These are phyloP conservation scores for Micromesistius poutassou DNA, from an alignment of 2,797 vertebrate species.

Conservation along the genomic window DNA sequence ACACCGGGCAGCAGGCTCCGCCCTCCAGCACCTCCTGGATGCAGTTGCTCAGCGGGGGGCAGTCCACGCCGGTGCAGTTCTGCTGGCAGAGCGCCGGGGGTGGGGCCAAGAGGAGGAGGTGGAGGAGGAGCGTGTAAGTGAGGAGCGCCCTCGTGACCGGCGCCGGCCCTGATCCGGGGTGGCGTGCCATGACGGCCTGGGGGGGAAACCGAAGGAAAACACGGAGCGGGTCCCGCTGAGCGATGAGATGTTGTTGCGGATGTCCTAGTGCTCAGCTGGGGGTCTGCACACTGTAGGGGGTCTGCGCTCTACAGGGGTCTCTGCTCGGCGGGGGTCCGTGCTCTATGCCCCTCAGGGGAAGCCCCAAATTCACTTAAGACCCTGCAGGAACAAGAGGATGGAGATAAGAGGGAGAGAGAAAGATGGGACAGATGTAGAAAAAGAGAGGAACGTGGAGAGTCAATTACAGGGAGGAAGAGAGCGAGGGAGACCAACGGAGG, in stretches of 20 bases:
- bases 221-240: background rate
- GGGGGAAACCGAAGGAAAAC: background rate
- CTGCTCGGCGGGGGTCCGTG: too few relatives aligned
- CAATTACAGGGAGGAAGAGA: background rate
- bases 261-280: background rate
- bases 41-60: conserved; percentile 81
- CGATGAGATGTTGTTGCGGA: background rate
- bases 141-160: background rate
- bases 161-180: conserved; percentile 18
- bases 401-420: conserved; percentile 3
- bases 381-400: conserved; percentile 11
- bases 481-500: background rate
- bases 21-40: conserved; percentile 83
- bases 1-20: conserved; percentile 81
- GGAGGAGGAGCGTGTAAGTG: conserved; percentile 51
- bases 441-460: background rate
- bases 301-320: background rate
- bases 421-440: background rate
- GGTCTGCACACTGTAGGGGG: too few relatives aligned
- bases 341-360: background rate
- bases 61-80: conserved; percentile 83
- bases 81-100: conserved; percentile 54
- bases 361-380: background rate
- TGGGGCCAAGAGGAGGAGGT: conserved; percentile 32
- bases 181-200: conserved; percentile 36